Percentiles rank a stretch among this genome's conserved stretches.
phyloP scores from a whole-genome alignment of 1,140 invertebrate species.

The Drosophila varians region DNA sequence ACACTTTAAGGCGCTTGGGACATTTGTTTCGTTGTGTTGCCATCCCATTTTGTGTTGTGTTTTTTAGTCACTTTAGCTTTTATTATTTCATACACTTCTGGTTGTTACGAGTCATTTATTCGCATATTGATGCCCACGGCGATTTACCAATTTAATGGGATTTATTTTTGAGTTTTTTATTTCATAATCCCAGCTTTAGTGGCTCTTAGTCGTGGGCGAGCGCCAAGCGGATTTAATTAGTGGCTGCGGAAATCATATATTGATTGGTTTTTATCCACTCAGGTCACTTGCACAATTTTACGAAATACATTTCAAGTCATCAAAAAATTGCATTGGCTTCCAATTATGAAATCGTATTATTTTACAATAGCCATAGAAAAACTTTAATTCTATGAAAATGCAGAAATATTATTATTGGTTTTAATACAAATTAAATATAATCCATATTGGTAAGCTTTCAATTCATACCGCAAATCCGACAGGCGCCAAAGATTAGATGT shows the following conservation, averaged over 20 bases:
- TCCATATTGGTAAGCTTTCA: conserved; percentile 46
- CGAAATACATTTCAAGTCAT: neutral
- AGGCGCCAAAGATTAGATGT: conserved; percentile 42
- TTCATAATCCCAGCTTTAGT: conserved; percentile 26
- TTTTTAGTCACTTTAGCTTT: conserved; percentile 47
- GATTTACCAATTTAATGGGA: conserved; percentile 28
- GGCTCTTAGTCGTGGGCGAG: neutral
- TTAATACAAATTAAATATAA: conserved; percentile 49
- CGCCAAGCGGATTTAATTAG: conserved; percentile 56
- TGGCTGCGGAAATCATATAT: conserved; percentile 56
- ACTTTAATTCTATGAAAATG: neutral
- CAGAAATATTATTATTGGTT: neutral
- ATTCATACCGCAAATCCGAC: conserved; percentile 25
- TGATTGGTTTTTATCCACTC: conserved; percentile 34
- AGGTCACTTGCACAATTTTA: neutral
- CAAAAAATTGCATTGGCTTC: neutral
- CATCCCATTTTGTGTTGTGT: neutral
- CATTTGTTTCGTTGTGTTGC: conserved; percentile 7
- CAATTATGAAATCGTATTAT: neutral
- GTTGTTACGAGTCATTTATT: conserved; percentile 15
- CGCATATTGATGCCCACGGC: conserved; percentile 34
- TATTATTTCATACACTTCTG: conserved; percentile 21
- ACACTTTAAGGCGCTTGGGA: conserved; percentile 42
- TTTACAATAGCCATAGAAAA: neutral
- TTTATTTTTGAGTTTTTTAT: conserved; percentile 7